Conservation (phyloP, 2,113 vertebrate species). For the Percopsis transmontana region DNA sequence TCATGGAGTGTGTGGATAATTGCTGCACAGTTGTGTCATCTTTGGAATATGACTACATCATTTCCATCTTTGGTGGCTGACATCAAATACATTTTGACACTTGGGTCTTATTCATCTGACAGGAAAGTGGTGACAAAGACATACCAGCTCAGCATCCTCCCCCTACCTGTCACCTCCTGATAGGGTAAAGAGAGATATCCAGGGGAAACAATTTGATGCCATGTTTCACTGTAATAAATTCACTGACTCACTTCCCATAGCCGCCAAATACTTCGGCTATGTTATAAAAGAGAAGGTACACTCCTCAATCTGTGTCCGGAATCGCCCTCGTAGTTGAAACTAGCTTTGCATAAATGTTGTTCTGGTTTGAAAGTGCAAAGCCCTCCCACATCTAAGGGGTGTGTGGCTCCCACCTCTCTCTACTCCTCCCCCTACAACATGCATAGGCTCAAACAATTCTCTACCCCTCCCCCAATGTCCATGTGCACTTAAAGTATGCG, state of each 20-base stretch:
- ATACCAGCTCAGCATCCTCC: slow-evolving; percentile 48
- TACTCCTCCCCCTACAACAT: too few species aligned
- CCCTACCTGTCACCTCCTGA: slow-evolving; percentile 46
- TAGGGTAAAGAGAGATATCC: slow-evolving; percentile 32
- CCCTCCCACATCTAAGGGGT: too few species aligned
- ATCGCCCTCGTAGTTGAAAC: not conserved
- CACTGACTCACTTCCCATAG: not conserved
- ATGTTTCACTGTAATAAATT: slow-evolving; percentile 17
- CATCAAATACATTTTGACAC: slow-evolving; percentile 51
- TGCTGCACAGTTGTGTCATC: slow-evolving; percentile 7
- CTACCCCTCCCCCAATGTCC: too few species aligned
- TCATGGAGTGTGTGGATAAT: slow-evolving; percentile 30
- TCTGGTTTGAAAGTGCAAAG: not conserved
- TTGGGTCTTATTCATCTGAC: slow-evolving; percentile 56
- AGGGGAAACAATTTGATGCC: slow-evolving; percentile 26
- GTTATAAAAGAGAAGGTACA: not conserved
- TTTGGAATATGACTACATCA: slow-evolving; percentile 17
- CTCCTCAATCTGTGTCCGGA: not conserved
- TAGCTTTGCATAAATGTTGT: not conserved
- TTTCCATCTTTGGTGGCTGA: slow-evolving; percentile 45
- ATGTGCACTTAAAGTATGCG: too few species aligned
- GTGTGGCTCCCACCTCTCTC: too few species aligned
- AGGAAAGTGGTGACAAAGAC: slow-evolving; percentile 50
- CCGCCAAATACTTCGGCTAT: not conserved
- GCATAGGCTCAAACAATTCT: too few species aligned